A percentile compares a stretch with the other conserved stretches of the same genome.
Conservation (phyloP, 2,888 invertebrate species). For the Alitta virens region DNA sequence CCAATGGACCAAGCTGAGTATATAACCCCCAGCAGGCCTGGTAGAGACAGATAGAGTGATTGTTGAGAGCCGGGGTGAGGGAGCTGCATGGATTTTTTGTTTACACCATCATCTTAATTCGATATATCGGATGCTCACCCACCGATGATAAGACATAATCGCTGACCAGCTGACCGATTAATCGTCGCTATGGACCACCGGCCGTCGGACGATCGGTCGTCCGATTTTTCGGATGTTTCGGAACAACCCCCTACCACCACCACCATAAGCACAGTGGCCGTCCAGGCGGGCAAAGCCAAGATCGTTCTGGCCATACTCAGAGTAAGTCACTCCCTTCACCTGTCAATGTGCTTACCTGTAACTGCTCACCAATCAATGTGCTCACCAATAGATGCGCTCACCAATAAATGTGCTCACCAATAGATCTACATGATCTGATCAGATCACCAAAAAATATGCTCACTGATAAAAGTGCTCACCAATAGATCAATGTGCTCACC, state of each 20-base stretch:
- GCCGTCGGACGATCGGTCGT: slow-evolving; percentile 7
- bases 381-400: too few species aligned
- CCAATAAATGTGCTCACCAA: too few species aligned
- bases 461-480: too few species aligned
- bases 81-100: slow-evolving; percentile 51
- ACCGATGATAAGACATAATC: not conserved
- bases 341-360: too few species aligned
- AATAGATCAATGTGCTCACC: too few species aligned
- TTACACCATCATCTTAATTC: not conserved
- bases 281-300: slow-evolving; percentile 81
- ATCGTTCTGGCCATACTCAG: slow-evolving; percentile 84
- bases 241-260: slow-evolving; percentile 60
- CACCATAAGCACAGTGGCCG: slow-evolving; percentile 86
- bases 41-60: slow-evolving; percentile 17
- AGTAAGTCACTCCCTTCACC: slow-evolving; percentile 64
- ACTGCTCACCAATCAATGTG: too few species aligned
- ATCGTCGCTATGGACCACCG: not conserved
- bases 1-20: not conserved
- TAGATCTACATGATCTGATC: too few species aligned
- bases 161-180: not conserved
- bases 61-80: slow-evolving; percentile 43
- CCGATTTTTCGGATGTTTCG: slow-evolving; percentile 39
- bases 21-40: not conserved
- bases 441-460: too few species aligned
- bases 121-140: not conserved